Evolutionary conservation across 2,888 invertebrate species (phyloP).

Genomic region (Rhynchonema sp.): DNA sequence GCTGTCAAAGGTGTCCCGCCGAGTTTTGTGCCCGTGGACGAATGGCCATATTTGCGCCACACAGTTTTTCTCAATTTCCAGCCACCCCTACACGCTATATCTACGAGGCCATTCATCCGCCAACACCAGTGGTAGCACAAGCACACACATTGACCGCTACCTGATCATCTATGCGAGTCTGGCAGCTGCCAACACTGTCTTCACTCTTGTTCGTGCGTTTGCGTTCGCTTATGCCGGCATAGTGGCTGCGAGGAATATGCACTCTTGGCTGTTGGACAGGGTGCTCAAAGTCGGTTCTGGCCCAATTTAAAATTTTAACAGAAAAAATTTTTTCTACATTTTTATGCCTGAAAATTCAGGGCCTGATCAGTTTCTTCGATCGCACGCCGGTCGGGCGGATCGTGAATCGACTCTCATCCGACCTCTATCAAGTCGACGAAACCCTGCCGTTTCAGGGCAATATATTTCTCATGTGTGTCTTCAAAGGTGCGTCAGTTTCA

Average conservation of each 20-base stretch:
- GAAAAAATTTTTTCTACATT: background rate
- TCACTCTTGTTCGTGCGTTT: conserved; percentile 71
- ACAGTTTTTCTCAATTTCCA: too few species aligned
- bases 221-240: conserved; percentile 87
- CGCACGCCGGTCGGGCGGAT: conserved; percentile 72
- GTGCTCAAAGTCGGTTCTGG: conserved; percentile 32
- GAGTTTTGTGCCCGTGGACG: too few species aligned
- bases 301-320: too few species aligned
- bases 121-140: background rate
- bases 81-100: too few species aligned
- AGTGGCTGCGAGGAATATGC: conserved; percentile 59
- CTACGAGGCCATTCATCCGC: background rate
- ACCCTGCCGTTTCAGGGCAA: conserved; percentile 55
- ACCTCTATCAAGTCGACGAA: conserved; percentile 80
- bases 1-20: too few species aligned
- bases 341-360: conserved; percentile 15
- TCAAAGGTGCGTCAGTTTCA: too few species aligned
- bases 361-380: conserved; percentile 70
- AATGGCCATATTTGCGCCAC: too few species aligned
- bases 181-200: conserved; percentile 31
- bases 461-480: conserved; percentile 59
- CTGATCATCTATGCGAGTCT: conserved; percentile 15
- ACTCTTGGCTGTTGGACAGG: conserved; percentile 46
- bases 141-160: conserved; percentile 6
- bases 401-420: conserved; percentile 82